These are phyloP conservation scores for Oryzias dopingdopingensis DNA, from an alignment of 2,797 vertebrate species.

Conservation along the genomic window DNA sequence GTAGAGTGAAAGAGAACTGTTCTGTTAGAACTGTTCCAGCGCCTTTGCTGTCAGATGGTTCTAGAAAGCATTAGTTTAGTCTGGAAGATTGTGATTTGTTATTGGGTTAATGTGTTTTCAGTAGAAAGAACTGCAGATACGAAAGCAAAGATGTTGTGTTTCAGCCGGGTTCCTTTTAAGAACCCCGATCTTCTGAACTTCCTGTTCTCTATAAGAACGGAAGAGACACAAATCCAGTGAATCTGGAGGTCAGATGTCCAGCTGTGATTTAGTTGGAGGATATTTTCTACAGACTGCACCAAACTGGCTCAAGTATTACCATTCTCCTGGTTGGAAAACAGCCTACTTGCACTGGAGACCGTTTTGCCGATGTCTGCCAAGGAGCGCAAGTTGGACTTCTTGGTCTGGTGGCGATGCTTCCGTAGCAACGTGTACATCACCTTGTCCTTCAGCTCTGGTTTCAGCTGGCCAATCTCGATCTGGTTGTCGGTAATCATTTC, in stretches of 20 bases:
- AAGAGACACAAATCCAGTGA: too few species aligned
- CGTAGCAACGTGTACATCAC: conserved; percentile 94
- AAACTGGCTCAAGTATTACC: conserved; percentile 89
- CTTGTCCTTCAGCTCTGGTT: conserved; percentile 92
- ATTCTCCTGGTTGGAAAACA: conserved; percentile 96
- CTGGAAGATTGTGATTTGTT: too few species aligned
- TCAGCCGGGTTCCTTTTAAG: too few species aligned
- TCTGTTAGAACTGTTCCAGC: too few species aligned
- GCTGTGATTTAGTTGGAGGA: background rate
- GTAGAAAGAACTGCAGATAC: too few species aligned
- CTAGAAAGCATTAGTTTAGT: too few species aligned
- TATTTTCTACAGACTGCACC: conserved; percentile 69
- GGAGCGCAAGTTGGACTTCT: conserved; percentile 97
- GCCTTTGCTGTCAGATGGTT: too few species aligned
- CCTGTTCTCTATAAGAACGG: background rate
- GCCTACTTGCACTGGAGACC: conserved; percentile 99
- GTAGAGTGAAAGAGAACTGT: too few species aligned
- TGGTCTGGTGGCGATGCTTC: conserved; percentile 96
- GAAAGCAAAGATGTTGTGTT: too few species aligned
- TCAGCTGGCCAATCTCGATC: conserved; percentile 90
- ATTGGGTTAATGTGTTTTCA: too few species aligned
- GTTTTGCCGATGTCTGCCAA: conserved; percentile 97
- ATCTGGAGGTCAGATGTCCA: background rate
- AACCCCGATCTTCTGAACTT: background rate
- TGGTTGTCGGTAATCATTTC: conserved; percentile 95